Evolutionary conservation across 35 echinoderm and acorn worm species (phyloP).

Genomic region (Amphiura filiformis): DNA sequence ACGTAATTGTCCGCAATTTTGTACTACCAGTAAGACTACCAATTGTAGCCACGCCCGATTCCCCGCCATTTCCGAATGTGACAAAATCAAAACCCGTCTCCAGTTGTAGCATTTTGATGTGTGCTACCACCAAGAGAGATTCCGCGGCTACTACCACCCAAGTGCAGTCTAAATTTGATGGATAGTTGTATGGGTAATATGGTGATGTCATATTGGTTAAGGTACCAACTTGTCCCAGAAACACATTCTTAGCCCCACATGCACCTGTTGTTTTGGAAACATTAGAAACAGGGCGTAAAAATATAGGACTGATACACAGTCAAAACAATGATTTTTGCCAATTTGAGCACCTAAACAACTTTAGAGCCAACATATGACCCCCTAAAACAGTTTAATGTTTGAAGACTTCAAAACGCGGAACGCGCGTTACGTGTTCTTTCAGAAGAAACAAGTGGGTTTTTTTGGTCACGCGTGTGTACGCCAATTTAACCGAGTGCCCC

Average conservation of each 20-base stretch:
- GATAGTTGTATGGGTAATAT: not conserved
- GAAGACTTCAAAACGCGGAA: no score
- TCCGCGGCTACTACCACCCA: not conserved
- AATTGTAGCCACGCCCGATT: not conserved
- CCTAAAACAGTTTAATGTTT: no score
- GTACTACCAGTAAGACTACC: not conserved
- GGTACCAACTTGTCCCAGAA: not conserved
- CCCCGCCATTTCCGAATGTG: not conserved
- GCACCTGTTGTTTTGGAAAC: not conserved
- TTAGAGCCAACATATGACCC: no score
- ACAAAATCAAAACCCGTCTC: not conserved
- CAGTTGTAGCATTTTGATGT: not conserved
- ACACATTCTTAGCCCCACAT: not conserved
- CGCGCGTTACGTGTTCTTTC: no score
- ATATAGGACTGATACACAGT: no score
- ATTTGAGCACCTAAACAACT: no score
- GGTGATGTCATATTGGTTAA: slow-evolving; percentile 4
- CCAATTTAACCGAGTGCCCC: no score
- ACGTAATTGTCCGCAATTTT: not conserved
- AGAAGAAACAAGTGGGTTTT: no score
- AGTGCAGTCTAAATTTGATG: not conserved
- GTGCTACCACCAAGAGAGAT: not conserved
- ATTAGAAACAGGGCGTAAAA: no score
- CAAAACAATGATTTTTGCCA: no score
- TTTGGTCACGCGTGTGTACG: no score